Evolutionary conservation across 2,113 vertebrate species (phyloP).

Genomic region (Clupea harengus): DNA sequence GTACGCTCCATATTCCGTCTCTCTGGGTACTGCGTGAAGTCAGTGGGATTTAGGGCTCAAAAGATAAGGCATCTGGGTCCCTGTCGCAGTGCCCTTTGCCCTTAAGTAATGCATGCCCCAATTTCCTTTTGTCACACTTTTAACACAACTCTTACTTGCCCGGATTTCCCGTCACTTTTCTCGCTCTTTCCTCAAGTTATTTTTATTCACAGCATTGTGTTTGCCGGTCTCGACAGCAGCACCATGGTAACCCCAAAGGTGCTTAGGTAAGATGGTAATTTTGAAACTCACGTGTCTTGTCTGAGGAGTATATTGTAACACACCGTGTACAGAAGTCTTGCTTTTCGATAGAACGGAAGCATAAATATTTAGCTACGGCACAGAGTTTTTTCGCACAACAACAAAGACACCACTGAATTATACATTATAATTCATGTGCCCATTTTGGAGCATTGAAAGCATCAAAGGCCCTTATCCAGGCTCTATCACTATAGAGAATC

Average conservation of each 20-base stretch:
- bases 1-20: not conserved
- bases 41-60: not conserved
- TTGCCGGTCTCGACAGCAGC: not conserved
- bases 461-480: not conserved
- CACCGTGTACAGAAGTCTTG: not conserved
- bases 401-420: not conserved
- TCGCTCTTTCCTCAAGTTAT: not conserved
- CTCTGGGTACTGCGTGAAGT: not conserved
- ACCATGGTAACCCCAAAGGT: not conserved
- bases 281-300: not conserved
- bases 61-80: not conserved
- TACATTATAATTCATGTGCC: not conserved
- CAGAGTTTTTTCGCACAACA: conserved; percentile 10
- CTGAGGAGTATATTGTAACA: not conserved
- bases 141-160: not conserved
- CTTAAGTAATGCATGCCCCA: not conserved
- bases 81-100: not conserved
- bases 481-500: not conserved
- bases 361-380: conserved; percentile 28
- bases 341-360: not conserved
- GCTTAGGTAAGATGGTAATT: not conserved
- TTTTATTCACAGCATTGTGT: not conserved
- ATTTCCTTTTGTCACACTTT: conserved; percentile 6
- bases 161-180: not conserved
- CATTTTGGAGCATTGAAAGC: not conserved